Evolutionary conservation across 1,140 invertebrate species (phyloP), one percentile per base, ranked within the genome.

Genomic region (Schlechtendalia chinensis): DNA sequence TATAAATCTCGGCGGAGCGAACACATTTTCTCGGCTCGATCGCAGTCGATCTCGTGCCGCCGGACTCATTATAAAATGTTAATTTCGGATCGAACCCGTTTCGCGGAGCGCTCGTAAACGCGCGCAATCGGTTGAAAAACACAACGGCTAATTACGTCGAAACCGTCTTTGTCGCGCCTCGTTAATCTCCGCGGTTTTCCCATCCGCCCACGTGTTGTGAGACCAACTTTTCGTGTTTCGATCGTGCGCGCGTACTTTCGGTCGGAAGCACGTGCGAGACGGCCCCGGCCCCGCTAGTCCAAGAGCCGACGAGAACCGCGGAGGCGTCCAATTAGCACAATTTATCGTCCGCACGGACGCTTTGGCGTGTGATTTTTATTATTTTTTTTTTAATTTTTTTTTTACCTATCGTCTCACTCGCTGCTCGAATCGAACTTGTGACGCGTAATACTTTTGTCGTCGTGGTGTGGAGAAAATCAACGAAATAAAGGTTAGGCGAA

Each of bases 281-380:
- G 74, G 74, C 27, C n/a, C n/a, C n/a, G n/a, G n/a, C n/a, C n/a
- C 74, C n/a, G 54, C 74, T 77, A 77, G 59, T 77, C 56, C 32
- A 56, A 50, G 2, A 16, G 22, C 27, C 56, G 17, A 56, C 27
- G 53, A 56, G 71, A 27, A n/a, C 27, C 29, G 53, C 50, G 45
- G 74, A 59, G 54, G 19, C 56, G 45, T 77, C 74, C 74, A 77
- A 77, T 77, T 77, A 77, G 29, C 54, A 14, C 45, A 77, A 77
- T 77, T 77, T 77, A 77, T 77, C 39, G 32, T 58, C 74, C 74
- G 24, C 39, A 8, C 32, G 32, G 3, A 8, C 32, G 32, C 8
- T 39, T 39, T 8, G 8, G 32, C 32, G 32, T 39, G 8, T 8
- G 32, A n/a, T n/a, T n/a, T n/a, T n/a, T n/a, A n/a, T n/a, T n/a